phyloP scores from a whole-genome alignment of 2,113 vertebrate genomes.

The Oncorhynchus masou region DNA sequence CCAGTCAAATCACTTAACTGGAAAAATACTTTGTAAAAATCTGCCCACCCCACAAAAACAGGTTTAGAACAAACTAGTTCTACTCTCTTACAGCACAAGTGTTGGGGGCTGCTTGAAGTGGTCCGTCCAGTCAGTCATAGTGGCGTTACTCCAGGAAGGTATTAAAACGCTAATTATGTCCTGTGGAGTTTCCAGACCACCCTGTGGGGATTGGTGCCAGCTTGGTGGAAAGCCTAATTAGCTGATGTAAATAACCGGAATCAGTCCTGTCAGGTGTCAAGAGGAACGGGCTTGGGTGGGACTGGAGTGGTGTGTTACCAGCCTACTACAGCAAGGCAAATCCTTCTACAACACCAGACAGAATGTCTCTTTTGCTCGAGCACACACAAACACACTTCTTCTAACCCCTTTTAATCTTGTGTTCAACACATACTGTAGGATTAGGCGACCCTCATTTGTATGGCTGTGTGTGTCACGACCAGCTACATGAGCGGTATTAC shows the following conservation, averaged over 20 bases:
- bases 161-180: not conserved
- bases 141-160: conserved; percentile 4
- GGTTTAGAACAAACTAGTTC: no score
- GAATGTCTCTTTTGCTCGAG: not conserved
- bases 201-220: conserved; percentile 16
- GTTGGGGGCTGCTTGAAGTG: not conserved
- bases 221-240: not conserved
- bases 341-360: not conserved
- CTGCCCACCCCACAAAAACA: no score
- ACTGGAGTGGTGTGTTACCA: no score
- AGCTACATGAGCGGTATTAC: not conserved
- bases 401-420: not conserved
- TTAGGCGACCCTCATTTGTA: not conserved
- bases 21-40: not conserved
- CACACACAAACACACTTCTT: not conserved
- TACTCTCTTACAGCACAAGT: not conserved
- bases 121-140: not conserved
- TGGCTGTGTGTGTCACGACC: not conserved
- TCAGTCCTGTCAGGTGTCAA: no score
- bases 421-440: not conserved
- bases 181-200: conserved; percentile 28
- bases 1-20: no score
- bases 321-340: no score
- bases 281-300: no score
- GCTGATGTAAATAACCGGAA: not conserved